Evolutionary conservation across 2,113 vertebrate genomes (phyloP), one percentile per base, ranked within the genome.

Genomic region (Parotia lawesii): DNA sequence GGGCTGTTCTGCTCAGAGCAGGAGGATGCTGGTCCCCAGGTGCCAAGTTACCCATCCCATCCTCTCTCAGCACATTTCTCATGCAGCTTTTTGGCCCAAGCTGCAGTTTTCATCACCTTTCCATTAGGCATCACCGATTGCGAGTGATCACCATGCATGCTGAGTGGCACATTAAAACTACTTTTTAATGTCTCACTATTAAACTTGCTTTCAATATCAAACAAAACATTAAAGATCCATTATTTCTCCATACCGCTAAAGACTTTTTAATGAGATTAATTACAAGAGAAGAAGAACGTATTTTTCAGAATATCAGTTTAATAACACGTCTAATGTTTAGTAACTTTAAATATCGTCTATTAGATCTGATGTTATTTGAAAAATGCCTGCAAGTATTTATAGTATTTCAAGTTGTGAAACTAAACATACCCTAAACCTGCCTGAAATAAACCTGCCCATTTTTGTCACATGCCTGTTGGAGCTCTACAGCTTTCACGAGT

Each of bases 151-250:
- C 53, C 45, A 79, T 42, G 15, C 95, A 93, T 74, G 85, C 79
- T 90, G 95, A 95, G 85, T 4, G 10, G 79, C 72, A 80, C 90
- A 84, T 94, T 95, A 83, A 77, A 95, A 96, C 94, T 93, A 91
- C 92, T 91, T 95, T 80, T 95, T 97, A 96, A 95, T 96, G 95
- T 84, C 87, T 94, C 61, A 40, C 91, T 93, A 92, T 90, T 95
- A 94, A 96, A 95, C 72, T 93, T 78, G 94, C 94, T 88, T 95
- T 95, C 94, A 93, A 95, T 95, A 96, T 97, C 94, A 97, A 96
- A 97, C 95, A 96, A 97, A 95, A 95, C 95, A 97, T 97, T 96
- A 97, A 97, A 96, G 94, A 96, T 67, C 92, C 94, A 95, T 96
- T 97, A 97, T 95, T 96, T 91, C 79, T 77, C 93, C 73, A 95